Percentiles rank a stretch among this genome's conserved stretches.
Evolutionary conservation across 2,797 vertebrate species (phyloP).

Genomic region (Ispidina picta): DNA sequence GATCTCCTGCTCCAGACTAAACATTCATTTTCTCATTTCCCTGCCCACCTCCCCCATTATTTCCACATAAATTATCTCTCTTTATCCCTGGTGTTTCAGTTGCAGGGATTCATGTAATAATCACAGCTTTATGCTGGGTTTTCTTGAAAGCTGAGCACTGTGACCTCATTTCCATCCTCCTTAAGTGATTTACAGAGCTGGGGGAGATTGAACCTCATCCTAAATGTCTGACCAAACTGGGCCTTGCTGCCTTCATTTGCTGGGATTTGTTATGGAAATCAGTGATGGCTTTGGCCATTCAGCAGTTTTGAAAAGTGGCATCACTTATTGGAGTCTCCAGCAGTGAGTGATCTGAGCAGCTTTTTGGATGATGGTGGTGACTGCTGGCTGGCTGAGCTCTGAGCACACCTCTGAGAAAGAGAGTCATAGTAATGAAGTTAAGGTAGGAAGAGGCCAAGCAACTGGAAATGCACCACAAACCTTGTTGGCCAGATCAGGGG

Average conservation of each 20-base stretch:
- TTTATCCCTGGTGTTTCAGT: conserved; percentile 40
- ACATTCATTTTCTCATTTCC: conserved; percentile 30
- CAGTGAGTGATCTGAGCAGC: neutral
- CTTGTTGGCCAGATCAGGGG: neutral
- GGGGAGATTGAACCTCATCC: neutral
- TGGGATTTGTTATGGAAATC: neutral
- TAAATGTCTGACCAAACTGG: neutral
- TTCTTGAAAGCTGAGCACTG: conserved; percentile 39
- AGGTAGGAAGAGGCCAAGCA: neutral
- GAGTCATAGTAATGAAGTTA: neutral
- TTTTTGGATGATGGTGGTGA: neutral
- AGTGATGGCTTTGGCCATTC: neutral
- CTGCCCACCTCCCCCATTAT: conserved; percentile 16
- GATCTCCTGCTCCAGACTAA: conserved; percentile 42
- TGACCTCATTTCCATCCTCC: conserved; percentile 17
- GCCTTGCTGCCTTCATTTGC: neutral
- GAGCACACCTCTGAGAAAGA: neutral
- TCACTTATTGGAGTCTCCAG: neutral
- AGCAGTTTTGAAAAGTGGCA: neutral
- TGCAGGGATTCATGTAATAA: conserved; percentile 33
- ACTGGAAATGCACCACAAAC: neutral
- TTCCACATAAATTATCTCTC: conserved; percentile 36
- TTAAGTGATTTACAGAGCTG: neutral
- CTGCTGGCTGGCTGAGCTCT: neutral
- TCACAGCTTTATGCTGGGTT: conserved; percentile 10